These are phyloP conservation scores for Serranochromis macrocephalus DNA, from an alignment of 2,113 vertebrate species.

Conservation along the genomic window DNA sequence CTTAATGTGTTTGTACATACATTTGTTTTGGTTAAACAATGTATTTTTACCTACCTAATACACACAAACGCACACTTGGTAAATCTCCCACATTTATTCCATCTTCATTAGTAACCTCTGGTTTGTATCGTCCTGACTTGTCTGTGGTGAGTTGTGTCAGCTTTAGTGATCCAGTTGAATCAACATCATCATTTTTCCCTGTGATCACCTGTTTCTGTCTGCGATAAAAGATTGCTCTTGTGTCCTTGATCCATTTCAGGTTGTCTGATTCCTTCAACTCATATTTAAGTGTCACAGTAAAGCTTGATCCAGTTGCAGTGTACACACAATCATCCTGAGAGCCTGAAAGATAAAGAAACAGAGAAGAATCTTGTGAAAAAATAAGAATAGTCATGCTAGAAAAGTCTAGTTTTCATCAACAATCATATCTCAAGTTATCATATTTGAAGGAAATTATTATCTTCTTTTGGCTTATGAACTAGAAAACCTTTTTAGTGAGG, in stretches of 20 bases:
- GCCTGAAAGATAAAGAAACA: neutral
- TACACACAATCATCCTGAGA: neutral
- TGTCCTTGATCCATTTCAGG: rapidly evolving
- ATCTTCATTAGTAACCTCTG: rapidly evolving
- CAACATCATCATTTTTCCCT: rapidly evolving
- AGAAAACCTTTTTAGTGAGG: neutral
- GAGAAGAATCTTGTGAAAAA: neutral
- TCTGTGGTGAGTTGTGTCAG: rapidly evolving
- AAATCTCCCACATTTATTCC: rapidly evolving
- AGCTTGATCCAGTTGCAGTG: rapidly evolving
- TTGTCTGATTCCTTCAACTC: rapidly evolving
- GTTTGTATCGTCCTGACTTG: rapidly evolving
- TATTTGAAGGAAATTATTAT: neutral
- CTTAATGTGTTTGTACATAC: neutral
- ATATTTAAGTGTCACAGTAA: rapidly evolving
- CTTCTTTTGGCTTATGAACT: neutral
- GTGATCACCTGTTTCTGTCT: rapidly evolving
- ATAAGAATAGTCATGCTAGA: neutral
- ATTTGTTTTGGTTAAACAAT: neutral
- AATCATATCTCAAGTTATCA: rapidly evolving
- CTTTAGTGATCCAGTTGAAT: neutral
- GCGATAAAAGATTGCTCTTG: rapidly evolving
- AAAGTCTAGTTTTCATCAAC: neutral
- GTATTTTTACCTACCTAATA: neutral
- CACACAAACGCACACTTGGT: neutral